phyloP scores from a whole-genome alignment of 2,888 invertebrate genomes.

The Monopis laevigella region DNA sequence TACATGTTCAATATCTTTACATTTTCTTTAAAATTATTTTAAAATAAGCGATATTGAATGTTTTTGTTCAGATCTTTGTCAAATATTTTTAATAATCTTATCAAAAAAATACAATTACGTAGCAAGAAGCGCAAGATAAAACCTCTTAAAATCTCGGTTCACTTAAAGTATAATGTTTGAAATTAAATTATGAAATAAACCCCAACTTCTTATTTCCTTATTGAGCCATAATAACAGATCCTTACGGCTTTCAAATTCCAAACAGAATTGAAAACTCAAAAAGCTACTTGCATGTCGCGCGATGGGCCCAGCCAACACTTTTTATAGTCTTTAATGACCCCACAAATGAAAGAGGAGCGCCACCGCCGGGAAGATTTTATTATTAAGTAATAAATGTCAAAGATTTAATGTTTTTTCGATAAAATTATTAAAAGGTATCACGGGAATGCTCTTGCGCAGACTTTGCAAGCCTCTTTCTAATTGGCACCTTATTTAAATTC shows the following conservation, averaged over 20 bases:
- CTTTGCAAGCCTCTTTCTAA: constrained; percentile 37
- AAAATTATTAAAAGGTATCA: constrained; percentile 42
- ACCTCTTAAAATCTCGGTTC: too few relatives aligned
- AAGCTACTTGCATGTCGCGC: not conserved
- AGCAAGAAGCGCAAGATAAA: too few relatives aligned
- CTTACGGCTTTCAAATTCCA: not conserved
- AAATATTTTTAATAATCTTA: too few relatives aligned
- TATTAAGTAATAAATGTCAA: constrained; percentile 40
- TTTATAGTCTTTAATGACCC: constrained; percentile 21
- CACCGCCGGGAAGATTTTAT: constrained; percentile 29
- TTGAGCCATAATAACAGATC: constrained; percentile 5
- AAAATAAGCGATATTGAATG: too few relatives aligned
- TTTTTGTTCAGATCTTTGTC: too few relatives aligned
- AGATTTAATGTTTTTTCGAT: constrained; percentile 35
- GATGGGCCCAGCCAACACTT: constrained; percentile 16
- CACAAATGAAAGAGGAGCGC: constrained; percentile 15
- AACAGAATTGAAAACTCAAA: not conserved
- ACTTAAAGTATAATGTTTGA: not conserved
- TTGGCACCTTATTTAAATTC: constrained; percentile 60
- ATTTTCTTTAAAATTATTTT: too few relatives aligned
- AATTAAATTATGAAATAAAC: constrained; percentile 8
- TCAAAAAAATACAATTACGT: too few relatives aligned
- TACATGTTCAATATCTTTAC: too few relatives aligned
- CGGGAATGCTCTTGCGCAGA: constrained; percentile 30
- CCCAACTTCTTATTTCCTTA: constrained; percentile 1